Evolutionary conservation across 2,888 invertebrate species (phyloP).

Genomic region (Calliscelio sp.): DNA sequence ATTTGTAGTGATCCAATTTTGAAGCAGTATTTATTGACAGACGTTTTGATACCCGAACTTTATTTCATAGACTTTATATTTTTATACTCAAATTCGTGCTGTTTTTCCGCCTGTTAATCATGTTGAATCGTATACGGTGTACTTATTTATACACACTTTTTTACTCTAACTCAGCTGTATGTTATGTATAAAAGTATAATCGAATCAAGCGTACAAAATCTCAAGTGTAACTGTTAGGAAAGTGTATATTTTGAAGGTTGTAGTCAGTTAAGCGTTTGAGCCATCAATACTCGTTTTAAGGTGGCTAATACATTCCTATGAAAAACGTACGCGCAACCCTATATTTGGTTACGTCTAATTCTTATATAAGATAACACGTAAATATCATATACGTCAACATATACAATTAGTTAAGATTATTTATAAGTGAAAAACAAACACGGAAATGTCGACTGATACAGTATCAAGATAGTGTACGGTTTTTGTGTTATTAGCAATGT

Average conservation of each 20-base stretch:
- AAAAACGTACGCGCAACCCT: conserved; percentile 2
- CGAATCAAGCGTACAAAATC: conserved; percentile 17
- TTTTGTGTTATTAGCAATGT: conserved; percentile 63
- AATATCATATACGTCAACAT: conserved; percentile 51
- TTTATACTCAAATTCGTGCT: conserved; percentile 39
- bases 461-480: conserved; percentile 56
- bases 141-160: conserved; percentile 35
- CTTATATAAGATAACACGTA: conserved; percentile 48
- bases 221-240: conserved; percentile 27
- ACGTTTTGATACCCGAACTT: conserved; percentile 37
- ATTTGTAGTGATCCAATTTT: conserved; percentile 36
- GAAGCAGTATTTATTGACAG: conserved; percentile 33
- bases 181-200: conserved; percentile 2
- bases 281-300: neutral
- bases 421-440: conserved; percentile 52
- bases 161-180: conserved; percentile 21
- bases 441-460: conserved; percentile 56
- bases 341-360: conserved; percentile 48
- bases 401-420: conserved; percentile 65
- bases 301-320: neutral
- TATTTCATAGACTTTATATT: conserved; percentile 48
- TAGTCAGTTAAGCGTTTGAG: neutral
- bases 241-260: neutral
- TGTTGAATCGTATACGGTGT: conserved; percentile 35
- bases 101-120: conserved; percentile 32